Base-by-base conservation (phyloP, 2,113 vertebrate genomes). In the Myrmecobius fasciatus region DNA sequence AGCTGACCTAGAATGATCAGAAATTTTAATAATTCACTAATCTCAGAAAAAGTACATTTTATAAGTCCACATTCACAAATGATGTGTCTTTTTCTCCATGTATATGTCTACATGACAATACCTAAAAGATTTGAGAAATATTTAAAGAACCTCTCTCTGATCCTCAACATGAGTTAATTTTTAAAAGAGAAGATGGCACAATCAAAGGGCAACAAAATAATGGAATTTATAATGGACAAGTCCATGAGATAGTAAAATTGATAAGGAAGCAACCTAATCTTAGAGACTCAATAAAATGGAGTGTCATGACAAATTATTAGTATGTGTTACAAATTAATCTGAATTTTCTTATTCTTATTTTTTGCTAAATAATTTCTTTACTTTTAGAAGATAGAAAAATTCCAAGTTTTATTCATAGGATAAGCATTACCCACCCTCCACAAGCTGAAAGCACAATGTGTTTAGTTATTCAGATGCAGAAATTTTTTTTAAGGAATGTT, bases 381-480 rank as follows among this genome's bases (percentile, higher is more conserved):
- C n/a, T 83, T 83, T 43, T 83, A 83, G n/a, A 83, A 43, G 36
- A 36, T 8, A 83, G 5, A 83, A 25, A 75, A 75, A 75, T 24
- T 0, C 11, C 7, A 43, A 22, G 1, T 43, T 17, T 83, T 43
- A 83, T 83, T 83, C 67, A 83, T 43, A 83, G n/a, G 36, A 43
- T 43, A 43, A 83, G 17, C n/a, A 24, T 20, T 83, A 22, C 36
- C 67, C n/a, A n/a, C n/a, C 26, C 20, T 91, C n/a, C 52, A 17
- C 51, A 52, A 91, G 92, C 0, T 96, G 53, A 89, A 96, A 92
- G 91, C 48, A 91, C 11, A 95, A 93, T 46, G 36, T 93, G 20
- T 8, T 94, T 96, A 89, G 54, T 52, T 91, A 91, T 92, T 83
- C 49, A 92, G 91, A 53, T 91, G 90, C 92, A 92, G 60, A 90